Percentiles rank a stretch among this genome's conserved stretches.
These are phyloP conservation scores for Romanogobio albipinnatus DNA, from an alignment of 2,113 vertebrate genomes.

Conservation along the genomic window DNA sequence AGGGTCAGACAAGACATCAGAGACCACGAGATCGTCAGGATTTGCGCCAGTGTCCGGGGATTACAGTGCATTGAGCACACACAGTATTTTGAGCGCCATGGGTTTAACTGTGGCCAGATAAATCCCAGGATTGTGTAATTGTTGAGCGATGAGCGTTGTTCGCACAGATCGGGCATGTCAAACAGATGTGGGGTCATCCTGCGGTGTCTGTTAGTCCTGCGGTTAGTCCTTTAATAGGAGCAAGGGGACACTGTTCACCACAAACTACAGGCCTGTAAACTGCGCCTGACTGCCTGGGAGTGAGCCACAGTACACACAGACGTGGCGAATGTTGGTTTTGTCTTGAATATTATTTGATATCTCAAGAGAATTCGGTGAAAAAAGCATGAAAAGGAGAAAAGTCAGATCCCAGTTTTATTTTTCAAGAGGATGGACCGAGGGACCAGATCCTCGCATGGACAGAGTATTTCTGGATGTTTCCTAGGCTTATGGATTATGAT, in stretches of 20 bases:
- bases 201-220: conserved; percentile 60
- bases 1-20: conserved; percentile 19
- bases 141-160: conserved; percentile 71
- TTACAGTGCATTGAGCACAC: conserved; percentile 70
- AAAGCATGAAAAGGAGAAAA: background rate
- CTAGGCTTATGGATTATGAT: conserved; percentile 73
- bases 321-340: background rate
- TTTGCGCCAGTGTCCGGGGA: conserved; percentile 75
- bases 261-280: conserved; percentile 68
- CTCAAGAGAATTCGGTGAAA: conserved; percentile 2
- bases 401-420: background rate
- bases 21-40: conserved; percentile 66
- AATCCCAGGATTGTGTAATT: conserved; percentile 71
- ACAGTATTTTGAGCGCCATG: conserved; percentile 71
- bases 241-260: conserved; percentile 48
- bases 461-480: conserved; percentile 68
- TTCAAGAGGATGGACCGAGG: conserved; percentile 24
- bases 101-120: conserved; percentile 78
- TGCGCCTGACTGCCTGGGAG: background rate
- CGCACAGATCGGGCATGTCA: conserved; percentile 51
- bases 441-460: conserved; percentile 46
- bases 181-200: conserved; percentile 68
- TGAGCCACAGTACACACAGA: background rate
- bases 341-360: background rate
- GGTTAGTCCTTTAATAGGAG: conserved; percentile 60